Base-by-base conservation (phyloP, 2,113 vertebrate genomes). In the Sebastes schlegelii region DNA sequence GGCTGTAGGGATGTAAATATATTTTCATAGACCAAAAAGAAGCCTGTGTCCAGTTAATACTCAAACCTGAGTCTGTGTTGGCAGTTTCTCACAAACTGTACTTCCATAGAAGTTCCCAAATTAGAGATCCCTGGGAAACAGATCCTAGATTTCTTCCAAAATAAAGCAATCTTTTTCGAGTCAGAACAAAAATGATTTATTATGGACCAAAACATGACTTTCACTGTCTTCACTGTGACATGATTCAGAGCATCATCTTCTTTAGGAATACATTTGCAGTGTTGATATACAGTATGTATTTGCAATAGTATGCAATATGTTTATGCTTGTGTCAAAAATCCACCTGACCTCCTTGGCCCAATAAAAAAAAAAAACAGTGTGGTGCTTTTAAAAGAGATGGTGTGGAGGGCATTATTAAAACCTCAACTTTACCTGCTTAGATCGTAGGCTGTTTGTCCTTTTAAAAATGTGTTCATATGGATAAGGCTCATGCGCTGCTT, bases 1-100 rank as follows among this genome's bases (percentile, higher is more conserved):
- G 23, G 49, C 57, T 11, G 13, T 13, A 55, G 68, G 14, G n/a
- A 85, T 88, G 81, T 83, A 91, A 88, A 90, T 83, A 46, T 80
- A 81, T 90, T 91, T 90, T 71, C 82, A 83, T 86, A 82, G 6
- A 42, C 14, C 63, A 80, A 80, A 77, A 69, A 71, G 8, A 61
- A 43, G 12, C 62, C 2, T 17, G 40, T 54, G 55, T 65, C 4
- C 5, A 42, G 65, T 42, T 45, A 67, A 86, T 54, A 61, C 11
- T 66, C 60, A 65, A 45, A 48, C 11, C 8, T 11, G 17, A 63
- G 49, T 55, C 7, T 51, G 34, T 64, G 26, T 42, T 55, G 1
- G 46, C 57, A n/a, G 26, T 34, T 34, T 34, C 40, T 58, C n/a
- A 4, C 11, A 34, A 21, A 8, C 43, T 84, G 49, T 43, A 70